Evolutionary conservation across 2,797 vertebrate species (phyloP).

Genomic region (Coregonus ussuriensis): DNA sequence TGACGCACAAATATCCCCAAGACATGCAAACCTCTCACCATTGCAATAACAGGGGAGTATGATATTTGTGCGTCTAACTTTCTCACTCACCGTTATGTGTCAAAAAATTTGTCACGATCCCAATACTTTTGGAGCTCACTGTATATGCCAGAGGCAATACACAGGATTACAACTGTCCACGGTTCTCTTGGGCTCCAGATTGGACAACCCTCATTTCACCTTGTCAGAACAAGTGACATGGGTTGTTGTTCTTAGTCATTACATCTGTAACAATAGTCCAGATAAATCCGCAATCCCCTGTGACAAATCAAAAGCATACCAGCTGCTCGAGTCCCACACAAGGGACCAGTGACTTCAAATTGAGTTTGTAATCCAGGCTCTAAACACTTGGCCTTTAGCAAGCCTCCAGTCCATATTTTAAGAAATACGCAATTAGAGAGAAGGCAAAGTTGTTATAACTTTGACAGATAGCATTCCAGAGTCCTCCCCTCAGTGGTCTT

Average conservation of each 20-base stretch:
- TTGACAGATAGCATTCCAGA: slow-evolving; percentile 42
- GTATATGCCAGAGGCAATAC: neutral
- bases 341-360: slow-evolving; percentile 49
- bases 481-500: slow-evolving; percentile 23
- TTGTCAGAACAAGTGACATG: slow-evolving; percentile 1
- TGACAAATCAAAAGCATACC: slow-evolving; percentile 65
- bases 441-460: slow-evolving; percentile 53
- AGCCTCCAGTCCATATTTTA: slow-evolving; percentile 68
- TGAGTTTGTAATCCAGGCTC: slow-evolving; percentile 61
- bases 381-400: slow-evolving; percentile 59
- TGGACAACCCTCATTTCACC: neutral
- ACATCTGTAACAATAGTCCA: slow-evolving; percentile 35
- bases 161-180: slow-evolving; percentile 46
- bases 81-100: too few species aligned
- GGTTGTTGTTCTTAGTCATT: slow-evolving; percentile 54
- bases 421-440: slow-evolving; percentile 77
- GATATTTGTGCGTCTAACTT: too few species aligned
- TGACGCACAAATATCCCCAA: too few species aligned
- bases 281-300: slow-evolving; percentile 67
- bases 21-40: too few species aligned
- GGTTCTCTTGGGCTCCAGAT: neutral
- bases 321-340: slow-evolving; percentile 46
- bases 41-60: too few species aligned
- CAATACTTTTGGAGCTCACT: too few species aligned
- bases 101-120: too few species aligned